Evolutionary conservation across 2,797 vertebrate genomes (phyloP).

Genomic region (Acanthiza pusilla): DNA sequence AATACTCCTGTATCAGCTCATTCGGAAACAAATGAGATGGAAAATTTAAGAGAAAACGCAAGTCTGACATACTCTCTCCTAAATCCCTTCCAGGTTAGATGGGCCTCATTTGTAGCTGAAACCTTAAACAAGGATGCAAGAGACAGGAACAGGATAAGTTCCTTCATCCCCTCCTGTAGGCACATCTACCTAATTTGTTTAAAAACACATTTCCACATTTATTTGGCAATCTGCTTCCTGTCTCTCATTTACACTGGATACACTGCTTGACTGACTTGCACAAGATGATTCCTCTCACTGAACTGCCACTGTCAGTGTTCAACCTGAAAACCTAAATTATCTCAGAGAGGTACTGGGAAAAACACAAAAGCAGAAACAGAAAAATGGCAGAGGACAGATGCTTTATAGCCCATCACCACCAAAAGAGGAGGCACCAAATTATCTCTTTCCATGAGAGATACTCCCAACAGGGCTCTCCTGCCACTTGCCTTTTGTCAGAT

Average conservation of each 20-base stretch:
- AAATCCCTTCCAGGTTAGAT: background rate
- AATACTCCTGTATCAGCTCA: background rate
- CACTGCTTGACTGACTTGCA: background rate
- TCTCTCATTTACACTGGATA: background rate
- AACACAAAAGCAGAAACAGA: background rate
- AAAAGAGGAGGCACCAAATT: background rate
- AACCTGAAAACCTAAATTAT: background rate
- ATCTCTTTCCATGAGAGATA: background rate
- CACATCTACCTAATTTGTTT: background rate
- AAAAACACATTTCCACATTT: background rate
- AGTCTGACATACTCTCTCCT: background rate
- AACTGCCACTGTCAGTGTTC: background rate
- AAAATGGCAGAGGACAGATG: background rate
- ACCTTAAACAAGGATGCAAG: background rate
- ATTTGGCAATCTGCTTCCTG: background rate
- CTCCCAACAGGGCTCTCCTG: background rate
- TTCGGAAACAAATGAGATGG: background rate
- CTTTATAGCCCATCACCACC: background rate
- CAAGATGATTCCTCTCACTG: background rate
- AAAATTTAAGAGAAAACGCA: background rate
- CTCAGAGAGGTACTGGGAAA: background rate
- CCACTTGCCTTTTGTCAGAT: background rate
- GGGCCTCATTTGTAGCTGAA: background rate
- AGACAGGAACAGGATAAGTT: background rate
- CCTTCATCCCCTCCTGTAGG: rapidly evolving